phyloP scores from a whole-genome alignment of 2,888 invertebrate species.

The Synanthedon andrenaeformis region DNA sequence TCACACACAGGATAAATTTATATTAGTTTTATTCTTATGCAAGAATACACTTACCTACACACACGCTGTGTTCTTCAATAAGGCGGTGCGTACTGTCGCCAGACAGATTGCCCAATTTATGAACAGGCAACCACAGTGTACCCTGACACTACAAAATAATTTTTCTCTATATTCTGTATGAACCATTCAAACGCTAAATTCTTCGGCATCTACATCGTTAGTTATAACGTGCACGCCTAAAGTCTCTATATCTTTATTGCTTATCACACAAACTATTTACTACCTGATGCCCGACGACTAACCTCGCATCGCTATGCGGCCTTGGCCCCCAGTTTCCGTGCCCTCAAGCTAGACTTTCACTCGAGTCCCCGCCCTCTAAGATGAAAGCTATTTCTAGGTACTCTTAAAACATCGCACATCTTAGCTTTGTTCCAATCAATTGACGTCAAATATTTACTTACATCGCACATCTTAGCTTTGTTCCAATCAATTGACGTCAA shows the following conservation, averaged over 20 bases:
- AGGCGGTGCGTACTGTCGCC: too few species aligned
- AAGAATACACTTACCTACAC: too few species aligned
- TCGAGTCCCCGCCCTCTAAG: slow-evolving; percentile 13
- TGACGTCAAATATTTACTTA: neutral
- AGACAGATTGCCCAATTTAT: too few species aligned
- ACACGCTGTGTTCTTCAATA: too few species aligned
- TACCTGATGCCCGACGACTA: neutral
- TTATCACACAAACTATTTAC: neutral
- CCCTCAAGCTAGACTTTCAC: slow-evolving; percentile 37
- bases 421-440: neutral
- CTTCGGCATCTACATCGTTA: too few species aligned
- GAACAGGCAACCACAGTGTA: too few species aligned
- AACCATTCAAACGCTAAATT: too few species aligned
- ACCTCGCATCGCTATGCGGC: slow-evolving; percentile 3
- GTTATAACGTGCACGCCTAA: neutral
- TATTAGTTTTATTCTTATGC: too few species aligned
- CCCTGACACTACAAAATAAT: too few species aligned
- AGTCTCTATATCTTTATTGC: neutral
- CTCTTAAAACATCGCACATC: slow-evolving; percentile 1
- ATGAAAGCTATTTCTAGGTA: slow-evolving; percentile 18
- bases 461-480: neutral
- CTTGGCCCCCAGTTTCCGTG: slow-evolving; percentile 23
- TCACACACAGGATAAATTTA: too few species aligned
- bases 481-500: neutral
- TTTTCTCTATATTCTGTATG: too few species aligned